Conservation (phyloP, 2,888 invertebrate species). For the Merodon equestris region DNA sequence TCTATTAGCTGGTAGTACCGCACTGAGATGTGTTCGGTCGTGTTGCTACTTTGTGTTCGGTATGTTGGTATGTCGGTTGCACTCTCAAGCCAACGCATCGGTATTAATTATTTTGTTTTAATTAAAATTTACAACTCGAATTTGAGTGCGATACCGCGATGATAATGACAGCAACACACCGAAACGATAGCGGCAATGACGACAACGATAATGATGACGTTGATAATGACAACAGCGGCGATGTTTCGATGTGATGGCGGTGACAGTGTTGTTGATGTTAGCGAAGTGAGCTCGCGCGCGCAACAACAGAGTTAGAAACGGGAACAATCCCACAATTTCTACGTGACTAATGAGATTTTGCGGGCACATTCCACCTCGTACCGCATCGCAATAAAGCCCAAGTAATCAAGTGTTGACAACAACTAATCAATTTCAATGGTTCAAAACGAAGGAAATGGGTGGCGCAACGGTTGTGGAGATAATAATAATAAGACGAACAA, state of each 20-base stretch:
- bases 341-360: conserved; percentile 62
- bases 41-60: neutral
- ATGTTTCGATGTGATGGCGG: neutral
- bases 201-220: conserved; percentile 9
- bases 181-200: conserved; percentile 2
- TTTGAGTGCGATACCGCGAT: conserved; percentile 1
- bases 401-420: conserved; percentile 67
- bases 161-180: neutral
- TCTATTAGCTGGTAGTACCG: conserved; percentile 13
- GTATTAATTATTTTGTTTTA: conserved; percentile 61
- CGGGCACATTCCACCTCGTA: conserved; percentile 5
- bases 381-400: conserved; percentile 47
- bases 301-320: conserved; percentile 16
- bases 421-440: conserved; percentile 66
- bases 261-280: neutral
- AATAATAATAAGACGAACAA: neutral
- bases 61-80: too few relatives aligned
- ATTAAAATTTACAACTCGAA: conserved; percentile 57
- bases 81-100: conserved; percentile 11
- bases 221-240: conserved; percentile 8
- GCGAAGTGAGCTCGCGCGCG: too few relatives aligned
- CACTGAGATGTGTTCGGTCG: neutral
- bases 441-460: conserved; percentile 5
- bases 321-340: conserved; percentile 5
- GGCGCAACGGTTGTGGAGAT: neutral